phyloP scores from a whole-genome alignment of 2,888 invertebrate genomes.

The Pteria penguin region DNA sequence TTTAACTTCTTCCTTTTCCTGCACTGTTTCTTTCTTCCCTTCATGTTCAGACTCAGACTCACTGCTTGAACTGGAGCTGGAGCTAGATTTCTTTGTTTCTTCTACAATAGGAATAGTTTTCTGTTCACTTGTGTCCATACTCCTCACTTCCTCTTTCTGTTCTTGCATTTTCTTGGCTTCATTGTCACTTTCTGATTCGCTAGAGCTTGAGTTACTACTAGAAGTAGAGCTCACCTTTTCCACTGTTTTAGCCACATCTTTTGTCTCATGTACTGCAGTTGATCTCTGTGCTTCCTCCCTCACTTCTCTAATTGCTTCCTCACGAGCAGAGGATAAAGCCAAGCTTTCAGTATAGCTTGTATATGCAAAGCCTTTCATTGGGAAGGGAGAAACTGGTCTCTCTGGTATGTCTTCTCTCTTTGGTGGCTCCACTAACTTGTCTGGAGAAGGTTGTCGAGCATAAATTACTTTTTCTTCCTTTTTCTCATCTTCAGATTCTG shows the following conservation, averaged over 20 bases:
- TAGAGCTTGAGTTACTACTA: slow-evolving; percentile 3
- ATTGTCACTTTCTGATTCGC: slow-evolving; percentile 3
- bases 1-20: slow-evolving; percentile 20
- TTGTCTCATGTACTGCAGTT: neutral
- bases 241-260: neutral
- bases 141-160: neutral
- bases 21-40: neutral
- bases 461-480: neutral
- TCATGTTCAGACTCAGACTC: slow-evolving; percentile 15
- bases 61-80: neutral
- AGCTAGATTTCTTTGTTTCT: neutral
- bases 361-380: neutral
- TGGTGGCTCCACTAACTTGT: neutral
- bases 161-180: slow-evolving; percentile 2
- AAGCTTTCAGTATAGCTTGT: neutral
- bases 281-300: neutral
- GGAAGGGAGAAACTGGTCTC: neutral
- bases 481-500: slow-evolving; percentile 15
- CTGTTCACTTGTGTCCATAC: slow-evolving; percentile 3
- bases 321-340: neutral
- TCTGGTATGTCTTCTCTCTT: neutral
- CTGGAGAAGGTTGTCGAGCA: neutral
- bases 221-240: neutral
- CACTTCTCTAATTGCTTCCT: neutral
- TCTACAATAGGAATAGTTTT: neutral